Percentiles rank a stretch among this genome's conserved stretches.
These are phyloP conservation scores for Ondatra zibethicus DNA, from an alignment of 2,113 vertebrate genomes.

Conservation along the genomic window DNA sequence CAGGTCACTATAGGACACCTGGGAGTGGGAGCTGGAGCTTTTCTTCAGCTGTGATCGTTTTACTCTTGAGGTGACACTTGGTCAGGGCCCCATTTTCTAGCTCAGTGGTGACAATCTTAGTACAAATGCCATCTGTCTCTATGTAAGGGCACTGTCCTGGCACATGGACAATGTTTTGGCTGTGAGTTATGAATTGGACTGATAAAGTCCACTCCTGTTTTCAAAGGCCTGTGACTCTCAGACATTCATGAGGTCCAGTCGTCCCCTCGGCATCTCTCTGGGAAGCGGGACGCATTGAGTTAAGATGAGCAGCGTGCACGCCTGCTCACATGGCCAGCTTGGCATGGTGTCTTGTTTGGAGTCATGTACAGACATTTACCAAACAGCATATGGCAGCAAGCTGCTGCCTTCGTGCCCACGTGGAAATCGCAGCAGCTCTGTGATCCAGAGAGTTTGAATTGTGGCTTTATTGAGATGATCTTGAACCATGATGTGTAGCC, in stretches of 20 bases:
- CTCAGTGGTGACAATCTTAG: conserved; percentile 72
- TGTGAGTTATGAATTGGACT: conserved; percentile 1
- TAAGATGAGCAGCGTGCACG: conserved; percentile 62
- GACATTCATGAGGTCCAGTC: background rate
- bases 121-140: conserved; percentile 39
- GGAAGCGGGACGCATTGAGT: conserved; percentile 69
- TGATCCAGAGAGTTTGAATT: background rate
- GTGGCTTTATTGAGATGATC: background rate
- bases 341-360: conserved; percentile 64
- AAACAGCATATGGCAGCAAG: conserved; percentile 64
- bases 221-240: background rate
- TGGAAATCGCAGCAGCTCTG: background rate
- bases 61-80: conserved; percentile 73
- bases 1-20: conserved; percentile 84
- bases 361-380: conserved; percentile 50
- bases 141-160: conserved; percentile 34
- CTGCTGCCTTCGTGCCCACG: conserved; percentile 41
- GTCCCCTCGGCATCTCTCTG: conserved; percentile 71
- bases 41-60: conserved; percentile 79
- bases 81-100: conserved; percentile 47
- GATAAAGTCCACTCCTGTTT: conserved; percentile 53
- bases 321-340: conserved; percentile 5
- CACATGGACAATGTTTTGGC: conserved; percentile 65
- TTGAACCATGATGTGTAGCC: background rate
- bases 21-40: conserved; percentile 81